Percentiles rank a stretch among this genome's conserved stretches.
Conservation (phyloP, 2,888 invertebrate genomes). For the Nomada fucata region DNA sequence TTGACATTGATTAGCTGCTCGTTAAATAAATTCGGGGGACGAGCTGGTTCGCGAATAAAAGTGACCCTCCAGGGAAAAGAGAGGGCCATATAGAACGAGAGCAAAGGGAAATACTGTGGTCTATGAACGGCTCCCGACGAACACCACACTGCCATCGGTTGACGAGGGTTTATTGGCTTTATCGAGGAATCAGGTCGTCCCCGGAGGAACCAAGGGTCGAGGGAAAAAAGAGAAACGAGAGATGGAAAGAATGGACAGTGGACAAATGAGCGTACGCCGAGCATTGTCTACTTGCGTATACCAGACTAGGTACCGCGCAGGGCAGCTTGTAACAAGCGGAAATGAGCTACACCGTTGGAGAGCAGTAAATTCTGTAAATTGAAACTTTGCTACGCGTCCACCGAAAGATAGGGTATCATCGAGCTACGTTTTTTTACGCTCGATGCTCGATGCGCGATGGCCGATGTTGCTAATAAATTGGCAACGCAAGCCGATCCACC, state of each 20-base stretch:
- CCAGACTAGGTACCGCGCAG: background rate
- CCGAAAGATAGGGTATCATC: background rate
- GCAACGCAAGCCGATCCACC: background rate
- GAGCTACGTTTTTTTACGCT: background rate
- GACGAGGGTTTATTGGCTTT: constrained; percentile 82
- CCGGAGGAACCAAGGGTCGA: constrained; percentile 30
- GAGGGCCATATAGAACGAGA: constrained; percentile 31
- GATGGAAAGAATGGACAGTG: constrained; percentile 34
- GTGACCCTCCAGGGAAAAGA: constrained; percentile 56
- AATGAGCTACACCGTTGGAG: background rate
- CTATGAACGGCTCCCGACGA: constrained; percentile 51
- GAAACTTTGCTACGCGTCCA: background rate
- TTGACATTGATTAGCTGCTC: constrained; percentile 73
- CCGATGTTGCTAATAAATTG: constrained; percentile 23
- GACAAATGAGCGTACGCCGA: constrained; percentile 42
- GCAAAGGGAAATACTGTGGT: constrained; percentile 64
- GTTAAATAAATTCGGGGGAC: constrained; percentile 77
- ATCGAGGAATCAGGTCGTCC: constrained; percentile 70
- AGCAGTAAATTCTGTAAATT: background rate
- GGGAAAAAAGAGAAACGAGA: constrained; percentile 4
- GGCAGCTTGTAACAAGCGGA: background rate
- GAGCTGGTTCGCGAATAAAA: constrained; percentile 39
- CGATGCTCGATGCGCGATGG: background rate
- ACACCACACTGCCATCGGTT: constrained; percentile 69
- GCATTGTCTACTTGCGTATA: constrained; percentile 27